These are phyloP conservation scores for Thera obeliscata DNA, from an alignment of 2,888 invertebrate genomes.

Conservation along the genomic window DNA sequence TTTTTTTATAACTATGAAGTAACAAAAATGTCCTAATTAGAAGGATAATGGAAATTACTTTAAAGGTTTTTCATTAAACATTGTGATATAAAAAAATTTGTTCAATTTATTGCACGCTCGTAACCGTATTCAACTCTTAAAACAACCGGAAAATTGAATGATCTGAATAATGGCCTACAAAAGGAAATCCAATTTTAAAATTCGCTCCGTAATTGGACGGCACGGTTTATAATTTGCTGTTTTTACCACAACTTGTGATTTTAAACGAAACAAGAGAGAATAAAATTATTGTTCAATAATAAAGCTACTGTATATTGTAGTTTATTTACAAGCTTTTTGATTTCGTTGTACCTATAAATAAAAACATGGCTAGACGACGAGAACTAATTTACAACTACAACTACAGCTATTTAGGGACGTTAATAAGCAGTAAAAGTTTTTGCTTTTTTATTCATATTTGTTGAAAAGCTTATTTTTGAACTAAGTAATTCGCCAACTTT, in stretches of 20 bases:
- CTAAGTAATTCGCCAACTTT: background rate
- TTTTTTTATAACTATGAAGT: no score
- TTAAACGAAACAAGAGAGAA: conserved; percentile 10
- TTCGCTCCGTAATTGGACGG: conserved; percentile 36
- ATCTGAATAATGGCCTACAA: conserved; percentile 36
- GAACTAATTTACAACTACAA: conserved; percentile 9
- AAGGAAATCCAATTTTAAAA: conserved; percentile 42
- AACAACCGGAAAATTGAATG: conserved; percentile 41
- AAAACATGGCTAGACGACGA: conserved; percentile 2
- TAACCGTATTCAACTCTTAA: conserved; percentile 25
- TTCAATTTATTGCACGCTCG: conserved; percentile 4
- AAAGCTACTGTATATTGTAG: no score
- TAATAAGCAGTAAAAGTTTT: background rate
- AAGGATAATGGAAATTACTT: no score
- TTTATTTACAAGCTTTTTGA: background rate
- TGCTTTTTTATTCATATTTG: conserved; percentile 5
- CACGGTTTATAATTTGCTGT: conserved; percentile 31
- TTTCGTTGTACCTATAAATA: background rate
- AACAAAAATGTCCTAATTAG: no score
- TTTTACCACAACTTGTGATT: conserved; percentile 25
- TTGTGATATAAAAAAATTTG: background rate
- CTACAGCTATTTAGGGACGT: conserved; percentile 6
- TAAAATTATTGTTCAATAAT: conserved; percentile 6
- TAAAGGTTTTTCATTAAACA: no score
- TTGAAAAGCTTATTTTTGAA: background rate